These are phyloP conservation scores for Anguilla obscura DNA, from an alignment of 2,797 vertebrate species.

Conservation along the genomic window DNA sequence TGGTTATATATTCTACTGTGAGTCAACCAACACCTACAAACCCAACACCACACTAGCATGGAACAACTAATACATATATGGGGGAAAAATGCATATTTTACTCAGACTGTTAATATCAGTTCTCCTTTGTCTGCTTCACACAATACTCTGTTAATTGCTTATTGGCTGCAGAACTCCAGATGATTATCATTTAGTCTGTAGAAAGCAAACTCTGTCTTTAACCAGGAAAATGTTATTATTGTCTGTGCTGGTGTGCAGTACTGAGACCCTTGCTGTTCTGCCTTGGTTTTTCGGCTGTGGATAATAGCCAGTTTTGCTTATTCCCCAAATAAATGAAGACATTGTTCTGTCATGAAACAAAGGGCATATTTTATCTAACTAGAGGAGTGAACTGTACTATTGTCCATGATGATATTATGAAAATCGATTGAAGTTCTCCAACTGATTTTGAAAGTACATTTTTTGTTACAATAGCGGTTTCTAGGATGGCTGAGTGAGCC, in stretches of 20 bases:
- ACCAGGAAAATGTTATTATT: background rate
- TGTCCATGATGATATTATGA: background rate
- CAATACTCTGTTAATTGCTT: slow-evolving; percentile 4
- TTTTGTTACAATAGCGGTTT: background rate
- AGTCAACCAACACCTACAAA: background rate
- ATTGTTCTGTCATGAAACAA: background rate
- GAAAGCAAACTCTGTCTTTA: background rate
- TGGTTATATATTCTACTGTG: background rate
- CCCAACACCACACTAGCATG: background rate
- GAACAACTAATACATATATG: background rate
- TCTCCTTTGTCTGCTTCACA: background rate
- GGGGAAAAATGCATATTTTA: background rate
- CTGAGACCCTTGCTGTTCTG: too few relatives aligned
- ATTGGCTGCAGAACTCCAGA: background rate
- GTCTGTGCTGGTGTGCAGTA: background rate
- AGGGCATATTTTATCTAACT: background rate
- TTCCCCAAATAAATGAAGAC: background rate
- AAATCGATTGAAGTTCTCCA: background rate
- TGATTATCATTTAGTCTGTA: background rate
- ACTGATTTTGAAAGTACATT: background rate
- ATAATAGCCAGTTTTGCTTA: background rate
- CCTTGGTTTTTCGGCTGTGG: background rate
- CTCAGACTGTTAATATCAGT: background rate
- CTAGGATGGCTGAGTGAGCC: background rate
- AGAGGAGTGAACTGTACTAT: background rate